Conservation (phyloP, 2,797 vertebrate species). For the Gorsachius magnificus region DNA sequence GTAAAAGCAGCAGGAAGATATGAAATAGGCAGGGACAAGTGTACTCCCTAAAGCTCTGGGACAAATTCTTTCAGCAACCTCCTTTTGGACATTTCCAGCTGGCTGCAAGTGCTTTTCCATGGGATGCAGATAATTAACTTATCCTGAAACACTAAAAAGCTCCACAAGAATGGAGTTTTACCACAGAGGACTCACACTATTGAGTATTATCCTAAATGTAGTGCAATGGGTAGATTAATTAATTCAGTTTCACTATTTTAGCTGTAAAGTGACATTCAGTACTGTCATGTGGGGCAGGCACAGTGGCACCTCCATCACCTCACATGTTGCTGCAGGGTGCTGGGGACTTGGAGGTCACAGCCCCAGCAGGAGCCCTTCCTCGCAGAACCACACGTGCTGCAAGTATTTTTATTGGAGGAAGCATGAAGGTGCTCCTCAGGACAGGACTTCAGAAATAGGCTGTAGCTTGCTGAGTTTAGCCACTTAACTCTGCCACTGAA, state of each 20-base stretch:
- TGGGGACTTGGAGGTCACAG: not conserved
- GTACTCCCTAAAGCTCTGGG: not conserved
- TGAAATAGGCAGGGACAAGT: not conserved
- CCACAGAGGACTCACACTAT: not conserved
- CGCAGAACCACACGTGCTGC: fast-evolving
- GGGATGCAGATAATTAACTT: not conserved
- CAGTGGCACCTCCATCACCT: not conserved
- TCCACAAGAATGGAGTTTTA: not conserved
- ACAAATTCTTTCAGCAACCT: not conserved
- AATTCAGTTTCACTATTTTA: not conserved
- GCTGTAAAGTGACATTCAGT: not conserved
- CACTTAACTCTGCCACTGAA: not conserved
- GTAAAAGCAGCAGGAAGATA: not conserved
- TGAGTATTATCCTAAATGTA: not conserved
- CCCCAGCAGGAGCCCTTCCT: not conserved
- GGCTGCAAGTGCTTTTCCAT: not conserved
- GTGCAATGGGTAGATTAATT: not conserved
- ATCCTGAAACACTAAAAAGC: not conserved
- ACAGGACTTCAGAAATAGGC: not conserved
- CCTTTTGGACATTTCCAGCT: not conserved
- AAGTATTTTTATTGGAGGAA: not conserved
- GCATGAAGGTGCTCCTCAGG: not conserved
- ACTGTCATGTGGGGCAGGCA: not conserved
- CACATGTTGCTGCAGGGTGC: fast-evolving
- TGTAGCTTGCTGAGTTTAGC: not conserved